Percentiles rank a stretch among this genome's conserved stretches.
Evolutionary conservation across 2,113 vertebrate genomes (phyloP).

Genomic region (Ptilorrhoa leucosticta): DNA sequence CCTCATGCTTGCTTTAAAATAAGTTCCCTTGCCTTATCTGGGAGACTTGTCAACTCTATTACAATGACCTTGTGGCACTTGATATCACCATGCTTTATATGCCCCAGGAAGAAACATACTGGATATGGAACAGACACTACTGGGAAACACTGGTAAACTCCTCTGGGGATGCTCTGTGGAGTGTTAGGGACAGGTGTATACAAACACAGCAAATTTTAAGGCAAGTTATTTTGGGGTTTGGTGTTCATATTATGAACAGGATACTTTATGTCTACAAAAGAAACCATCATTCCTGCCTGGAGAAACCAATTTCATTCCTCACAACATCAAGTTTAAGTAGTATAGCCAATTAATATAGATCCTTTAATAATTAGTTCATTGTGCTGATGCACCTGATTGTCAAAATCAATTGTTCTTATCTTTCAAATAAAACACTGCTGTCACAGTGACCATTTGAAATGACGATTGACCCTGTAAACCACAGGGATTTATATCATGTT

Average conservation of each 20-base stretch:
- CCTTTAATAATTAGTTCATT: conserved; percentile 45
- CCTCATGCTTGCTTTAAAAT: background rate
- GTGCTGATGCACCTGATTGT: conserved; percentile 35
- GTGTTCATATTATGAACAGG: background rate
- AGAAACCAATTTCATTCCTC: conserved; percentile 1
- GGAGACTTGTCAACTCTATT: background rate
- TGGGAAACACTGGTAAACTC: background rate
- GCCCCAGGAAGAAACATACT: background rate
- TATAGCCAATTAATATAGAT: conserved; percentile 36
- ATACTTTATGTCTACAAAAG: background rate
- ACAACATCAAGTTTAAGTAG: conserved; percentile 15
- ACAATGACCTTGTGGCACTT: background rate
- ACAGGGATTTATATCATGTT: conserved; percentile 25
- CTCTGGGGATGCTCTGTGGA: background rate
- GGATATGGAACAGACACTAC: background rate
- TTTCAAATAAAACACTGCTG: conserved; percentile 8
- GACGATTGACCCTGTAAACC: background rate
- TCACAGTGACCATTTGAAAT: background rate
- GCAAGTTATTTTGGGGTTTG: background rate
- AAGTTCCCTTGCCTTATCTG: background rate
- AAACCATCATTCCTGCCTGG: background rate
- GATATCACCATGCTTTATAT: background rate
- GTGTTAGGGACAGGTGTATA: background rate
- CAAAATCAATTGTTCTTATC: conserved; percentile 42
- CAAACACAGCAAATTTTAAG: background rate